phyloP scores from a whole-genome alignment of 2,888 invertebrate species.

The Drosophila setosimentum region DNA sequence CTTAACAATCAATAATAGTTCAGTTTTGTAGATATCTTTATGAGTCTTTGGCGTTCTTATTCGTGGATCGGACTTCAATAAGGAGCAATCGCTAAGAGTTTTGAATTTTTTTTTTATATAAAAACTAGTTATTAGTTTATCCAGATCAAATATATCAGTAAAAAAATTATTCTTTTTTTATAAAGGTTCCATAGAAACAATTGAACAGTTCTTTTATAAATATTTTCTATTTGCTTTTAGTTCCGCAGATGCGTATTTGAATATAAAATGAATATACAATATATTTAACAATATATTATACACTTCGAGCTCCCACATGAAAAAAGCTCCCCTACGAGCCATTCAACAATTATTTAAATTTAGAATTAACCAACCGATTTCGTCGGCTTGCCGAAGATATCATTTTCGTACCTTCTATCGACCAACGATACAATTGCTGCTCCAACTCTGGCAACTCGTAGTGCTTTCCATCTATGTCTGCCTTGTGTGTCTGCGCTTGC shows the following conservation, averaged over 20 bases:
- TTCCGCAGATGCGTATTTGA: background rate
- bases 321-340: no score
- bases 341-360: background rate
- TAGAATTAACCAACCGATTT: background rate
- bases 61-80: background rate
- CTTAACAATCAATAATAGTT: background rate
- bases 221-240: background rate
- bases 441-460: conserved; percentile 88
- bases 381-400: background rate
- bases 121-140: background rate
- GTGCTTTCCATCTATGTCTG: conserved; percentile 51
- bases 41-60: background rate
- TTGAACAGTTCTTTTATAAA: background rate
- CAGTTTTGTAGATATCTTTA: background rate
- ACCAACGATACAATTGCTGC: conserved; percentile 90
- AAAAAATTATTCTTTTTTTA: background rate
- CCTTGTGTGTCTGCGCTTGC: conserved; percentile 74
- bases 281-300: background rate
- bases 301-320: background rate
- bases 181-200: background rate
- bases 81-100: background rate
- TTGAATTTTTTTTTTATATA: background rate
- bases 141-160: background rate
- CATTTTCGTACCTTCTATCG: conserved; percentile 88
- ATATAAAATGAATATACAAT: background rate